Evolutionary conservation across 2,113 vertebrate species (phyloP), one percentile per base, ranked within the genome.

Genomic region (Brachypodius melanocephalos): DNA sequence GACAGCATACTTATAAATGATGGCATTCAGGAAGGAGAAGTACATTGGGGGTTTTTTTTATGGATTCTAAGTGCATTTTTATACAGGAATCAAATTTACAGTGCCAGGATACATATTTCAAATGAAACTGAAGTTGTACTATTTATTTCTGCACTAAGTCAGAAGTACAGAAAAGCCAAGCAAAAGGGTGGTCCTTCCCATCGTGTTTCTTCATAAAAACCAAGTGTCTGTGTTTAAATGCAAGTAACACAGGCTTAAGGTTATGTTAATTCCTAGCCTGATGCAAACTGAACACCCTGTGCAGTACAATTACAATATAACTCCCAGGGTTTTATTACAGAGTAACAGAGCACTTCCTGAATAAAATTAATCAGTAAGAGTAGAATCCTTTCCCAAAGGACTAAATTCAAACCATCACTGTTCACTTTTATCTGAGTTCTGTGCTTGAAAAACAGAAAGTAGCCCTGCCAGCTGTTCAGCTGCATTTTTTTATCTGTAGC

Each of bases 21-120:
- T 55, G 54, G 57, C 42, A 79, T 77, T 89, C 49, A 67, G 54
- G 46, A 94, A 91, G 40, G 38, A 88, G 49, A 79, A 82, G 34
- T 54, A 83, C 63, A 75, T 34, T 62, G 57, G 20, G 13, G 15
- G n/a, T n/a, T 2, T 0, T 12, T 94, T 75, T 87, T 36, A 74
- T 42, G 58, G 26, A 71, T 94, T 79, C 82, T 93, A 86, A 91
- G 72, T 55, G 38, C 40, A 59, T 79, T 93, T 93, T 92, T 76
- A 74, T 46, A 74, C 48, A 63, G 52, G 63, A 90, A 40, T 86
- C 52, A 74, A 63, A 90, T 89, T 89, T 58, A 82, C 36, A 58
- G 25, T 38, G 21, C 76, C 80, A 83, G n/a, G 78, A 76, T 78
- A 74, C 57, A 18, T 62, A 84, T 96, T 94, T 76, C 71, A 83